Base-by-base conservation (phyloP, 2,888 invertebrate genomes). In the Protonemura montana region DNA sequence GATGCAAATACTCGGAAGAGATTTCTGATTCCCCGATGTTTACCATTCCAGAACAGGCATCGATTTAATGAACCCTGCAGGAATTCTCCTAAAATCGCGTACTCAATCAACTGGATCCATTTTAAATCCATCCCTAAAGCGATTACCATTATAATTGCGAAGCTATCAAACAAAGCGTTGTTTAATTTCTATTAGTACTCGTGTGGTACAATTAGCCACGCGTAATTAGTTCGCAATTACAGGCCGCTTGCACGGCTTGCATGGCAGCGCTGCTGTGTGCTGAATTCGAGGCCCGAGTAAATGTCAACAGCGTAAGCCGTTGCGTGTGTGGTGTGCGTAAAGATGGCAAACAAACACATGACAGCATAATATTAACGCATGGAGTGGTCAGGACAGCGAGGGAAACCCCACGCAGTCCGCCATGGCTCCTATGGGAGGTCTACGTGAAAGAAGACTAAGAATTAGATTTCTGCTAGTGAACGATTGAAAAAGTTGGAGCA, bases 101-200 rank as follows among this genome's bases (percentile, higher is more conserved):
- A 59, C 59, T 59, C 59, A 59, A 59, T 59, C 59, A 59, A 59
- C 59, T 59, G 59, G 59, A 59, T 59, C 59, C 21, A 59, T 59
- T 59, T 59, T 59, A 59, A 59, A 59, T 59, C 3, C 59, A 59
- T 59, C 59, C 59, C 59, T 59, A 59, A 59, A 59, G 59, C 59
- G 59, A 59, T 59, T 59, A 59, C 6, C 59, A 59, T 59, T 59
- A 59, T 59, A 21, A 59, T 59, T 59, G 59, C 59, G 59, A 59
- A 59, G 59, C 59, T 59, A 59, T 78, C 78, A 78, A 78, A 78
- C 78, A 78, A 78, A 78, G 26, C 78, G 78, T 27, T 78, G 78
- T 78, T 78, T 27, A 78, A 78, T 78, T 78, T 78, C 78, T 78
- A 78, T 78, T 78, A 78, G 78, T 78, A 21, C 59, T 59, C 59